Evolutionary conservation across 2,797 vertebrate genomes (phyloP), one percentile per base, ranked within the genome.

Genomic region (Chrysocyon brachyurus): DNA sequence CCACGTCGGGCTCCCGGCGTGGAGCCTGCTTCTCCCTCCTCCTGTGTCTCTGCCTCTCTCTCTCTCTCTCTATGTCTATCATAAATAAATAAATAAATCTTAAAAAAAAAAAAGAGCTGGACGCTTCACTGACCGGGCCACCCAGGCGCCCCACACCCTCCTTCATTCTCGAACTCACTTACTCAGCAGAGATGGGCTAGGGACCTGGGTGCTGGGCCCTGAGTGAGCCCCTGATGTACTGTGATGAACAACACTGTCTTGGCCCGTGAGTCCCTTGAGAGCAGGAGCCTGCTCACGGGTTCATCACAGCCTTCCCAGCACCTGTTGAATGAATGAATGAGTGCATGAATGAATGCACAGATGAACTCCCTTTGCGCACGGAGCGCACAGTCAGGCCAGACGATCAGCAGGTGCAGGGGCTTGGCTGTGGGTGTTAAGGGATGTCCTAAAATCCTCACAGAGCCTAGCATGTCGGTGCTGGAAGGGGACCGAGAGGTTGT

Each of bases 191-290:
- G 46, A 70, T 54, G 52, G 61, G 0, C 33, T 24, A 61, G 46
- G 77, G 31, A 28, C 33, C 64, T 31, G 0, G 2, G 21, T 10
- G 54, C 52, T 33, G 36, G 84, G 72, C 81, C 36, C 49, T 7
- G 54, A 40, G 17, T 28, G 16, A 31, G 6, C 24, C 28, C 61
- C 54, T 11, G 40, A 63, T 4, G 15, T 4, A 6, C 54, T 4
- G 0, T n/a, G 21, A 3, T 2, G 52, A 68, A 10, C 1, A 3
- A 8, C 10, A 2, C 4, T 31, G 0, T 12, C 63, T 21, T 6
- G 40, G n/a, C 24, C 52, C 0, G 0, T 3, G 72, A 21, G 21
- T 1, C 22, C 72, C 57, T 9, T 22, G 22, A 75, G 63, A 33
- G 57, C n/a, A 6, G 31, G 28, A 19, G 6, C 24, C 1, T 21